Evolutionary conservation across 2,113 vertebrate species (phyloP), one percentile per base, ranked within the genome.

Genomic region (Ceyx cyanopectus): DNA sequence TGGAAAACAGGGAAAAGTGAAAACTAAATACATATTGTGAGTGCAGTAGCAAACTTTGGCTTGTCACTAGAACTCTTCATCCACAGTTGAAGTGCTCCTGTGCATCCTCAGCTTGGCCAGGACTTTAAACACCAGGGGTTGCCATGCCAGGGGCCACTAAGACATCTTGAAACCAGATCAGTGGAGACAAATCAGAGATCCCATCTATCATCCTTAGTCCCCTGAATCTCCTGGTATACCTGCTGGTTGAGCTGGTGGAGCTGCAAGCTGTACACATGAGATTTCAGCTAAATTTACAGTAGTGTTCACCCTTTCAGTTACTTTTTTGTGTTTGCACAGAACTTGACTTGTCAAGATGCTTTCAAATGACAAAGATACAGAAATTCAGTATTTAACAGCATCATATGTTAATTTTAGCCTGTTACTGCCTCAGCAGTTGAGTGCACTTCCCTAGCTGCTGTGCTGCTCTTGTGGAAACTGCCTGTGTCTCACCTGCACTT

Each of bases 101-200:
- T 10, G 27, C 12, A 51, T 29, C 16, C 48, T 43, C 61, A 67
- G 61, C 80, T 30, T 43, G 60, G 75, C 30, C 50, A 77, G 34
- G 30, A 21, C 22, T 83, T 41, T 29, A 48, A 40, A 48, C 7
- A 7, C 1, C 1, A 2, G 0, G 1, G 8, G 14, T 46, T 87
- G 51, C n/a, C 14, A 2, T 16, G 54, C 41, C 40, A 12, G 12
- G 20, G 67, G 30, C 10, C 51, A 32, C 32, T 6, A 22, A 48
- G 37, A 54, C 13, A 40, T 5, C 0, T 5, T 74, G 45, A 70
- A 61, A 84, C 23, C 32, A 41, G 57, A 26, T 32, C 12, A 68
- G 67, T n/a, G 90, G 75, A 6, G 63, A 50, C 23, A 40, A 48
- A 12, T 48, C 32, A 2, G 67, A 61, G 41, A 50, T 13, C 26